Evolutionary conservation across 2,888 invertebrate species (phyloP), one percentile per base, ranked within the genome.

Genomic region (Autographa pulchrina): DNA sequence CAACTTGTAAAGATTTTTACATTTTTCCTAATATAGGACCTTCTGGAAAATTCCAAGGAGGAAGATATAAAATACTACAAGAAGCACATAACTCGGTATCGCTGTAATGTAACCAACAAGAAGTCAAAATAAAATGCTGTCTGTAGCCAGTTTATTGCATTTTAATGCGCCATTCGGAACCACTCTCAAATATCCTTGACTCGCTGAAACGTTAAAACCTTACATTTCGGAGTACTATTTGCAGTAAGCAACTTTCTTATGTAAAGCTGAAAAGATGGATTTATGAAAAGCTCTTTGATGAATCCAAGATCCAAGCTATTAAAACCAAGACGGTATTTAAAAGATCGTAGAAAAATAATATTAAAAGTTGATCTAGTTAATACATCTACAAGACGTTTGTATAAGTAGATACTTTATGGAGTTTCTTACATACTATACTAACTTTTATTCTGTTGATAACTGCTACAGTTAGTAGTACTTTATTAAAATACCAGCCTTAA

Each of bases 121-220:
- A 68, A n/a, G 78, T 72, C 70, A 68, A 64, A 77, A 72, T 77
- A 68, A 80, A 77, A 77, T 76, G 73, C 70, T 65, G 31, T 31
- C 59, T 13, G 18, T n/a, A 38, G 56, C 16, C 18, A 63, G 6
- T 77, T 77, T 77, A 77, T 80, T 63, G 61, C 70, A 48, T 62
- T 72, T 73, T 64, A 65, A 67, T 74, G 78, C 56, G 58, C 20
- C 52, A 62, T 80, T 74, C 59, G 35, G n/a, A 25, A 13, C 54
- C 43, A 41, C 38, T 32, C 35, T 18, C 35, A 18, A 56, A 56
- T 14, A 56, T 20, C 64, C 52, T 54, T 64, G 52, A 56, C 54
- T 56, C 48, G 48, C 48, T 25, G 54, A 25, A 56, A 56, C 48
- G 48, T n/a, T 48, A 14, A 56, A 20, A 56, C 20, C 20, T 20